Base-by-base conservation (phyloP, 2,113 vertebrate species). In the Turdus rufiventris region DNA sequence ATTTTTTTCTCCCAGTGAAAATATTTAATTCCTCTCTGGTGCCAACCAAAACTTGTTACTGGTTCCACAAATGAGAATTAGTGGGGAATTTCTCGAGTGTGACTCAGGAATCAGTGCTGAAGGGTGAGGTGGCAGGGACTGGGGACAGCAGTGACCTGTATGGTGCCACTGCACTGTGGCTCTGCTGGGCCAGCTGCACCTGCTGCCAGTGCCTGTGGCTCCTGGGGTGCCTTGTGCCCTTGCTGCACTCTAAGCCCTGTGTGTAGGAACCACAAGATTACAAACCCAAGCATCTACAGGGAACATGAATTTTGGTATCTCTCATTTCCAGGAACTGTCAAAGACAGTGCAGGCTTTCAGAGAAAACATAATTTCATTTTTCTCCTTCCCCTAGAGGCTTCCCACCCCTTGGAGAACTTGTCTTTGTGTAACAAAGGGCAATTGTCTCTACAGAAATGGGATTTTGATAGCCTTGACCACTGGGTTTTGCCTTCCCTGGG, bases 191-290 rank as follows among this genome's bases (percentile, higher is more conserved):
- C 50, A 10, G n/a, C 42, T 63, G 65, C 50, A 17, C 6, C 47
- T 58, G 14, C 65, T 85, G 21, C 0, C 1, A 29, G 24, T 9
- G 3, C 3, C 3, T 75, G 14, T 17, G 79, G 4, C 11, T 67
- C 5, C 31, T 50, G 47, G 9, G 42, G 1, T 21, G 5, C 12
- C 8, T 12, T 18, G 34, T 48, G 38, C 28, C 45, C 31, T 40
- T 26, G 16, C 38, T 80, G 34, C 10, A 1, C 38, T 67, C 21
- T 17, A 28, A 72, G 45, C 19, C 24, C 8, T 79, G 11, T 21
- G 4, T 5, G 1, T 1, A 45, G 45, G 83, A 79, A 70, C 26
- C 29, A 26, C 4, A 12, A 33, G 51, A 9, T 20, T 65, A 18
- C 9, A 50, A 61, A 36, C 18, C 45, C 63, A 40, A 57, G 19